Percentiles rank a stretch among this genome's conserved stretches.
phyloP scores from a whole-genome alignment of 2,113 vertebrate species.

The Budorcas taxicolor region DNA sequence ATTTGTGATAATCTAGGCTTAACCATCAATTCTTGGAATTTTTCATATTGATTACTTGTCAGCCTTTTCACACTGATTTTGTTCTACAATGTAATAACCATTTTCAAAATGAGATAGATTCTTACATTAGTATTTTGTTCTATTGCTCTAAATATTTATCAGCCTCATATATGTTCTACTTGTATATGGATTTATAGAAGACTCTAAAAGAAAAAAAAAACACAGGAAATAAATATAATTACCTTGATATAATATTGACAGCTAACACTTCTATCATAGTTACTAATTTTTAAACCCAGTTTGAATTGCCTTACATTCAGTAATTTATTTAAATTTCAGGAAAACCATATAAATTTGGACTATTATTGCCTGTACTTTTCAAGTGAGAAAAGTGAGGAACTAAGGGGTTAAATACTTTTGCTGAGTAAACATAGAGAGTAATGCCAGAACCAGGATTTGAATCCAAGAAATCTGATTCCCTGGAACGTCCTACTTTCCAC shows the following conservation, averaged over 20 bases:
- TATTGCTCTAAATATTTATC: not conserved
- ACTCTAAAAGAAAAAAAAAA: not conserved
- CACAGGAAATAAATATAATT: not conserved
- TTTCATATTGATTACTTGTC: not conserved
- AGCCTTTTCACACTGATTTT: not conserved
- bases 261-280: not conserved
- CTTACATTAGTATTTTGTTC: not conserved
- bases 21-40: not conserved
- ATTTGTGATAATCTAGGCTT: not conserved
- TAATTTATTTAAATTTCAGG: not conserved
- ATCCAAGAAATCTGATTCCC: too few species aligned
- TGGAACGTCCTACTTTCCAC: not conserved
- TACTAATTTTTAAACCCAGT: not conserved
- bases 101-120: not conserved
- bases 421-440: not conserved
- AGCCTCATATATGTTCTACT: not conserved
- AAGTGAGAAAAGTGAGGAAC: not conserved
- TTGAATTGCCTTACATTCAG: not conserved
- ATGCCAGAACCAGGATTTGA: not conserved
- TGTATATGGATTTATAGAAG: not conserved
- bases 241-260: not conserved
- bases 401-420: not conserved
- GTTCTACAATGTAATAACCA: not conserved
- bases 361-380: not conserved
- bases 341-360: not conserved